Base-by-base conservation (phyloP, 2,797 vertebrate genomes). In the Numenius phaeopus region DNA sequence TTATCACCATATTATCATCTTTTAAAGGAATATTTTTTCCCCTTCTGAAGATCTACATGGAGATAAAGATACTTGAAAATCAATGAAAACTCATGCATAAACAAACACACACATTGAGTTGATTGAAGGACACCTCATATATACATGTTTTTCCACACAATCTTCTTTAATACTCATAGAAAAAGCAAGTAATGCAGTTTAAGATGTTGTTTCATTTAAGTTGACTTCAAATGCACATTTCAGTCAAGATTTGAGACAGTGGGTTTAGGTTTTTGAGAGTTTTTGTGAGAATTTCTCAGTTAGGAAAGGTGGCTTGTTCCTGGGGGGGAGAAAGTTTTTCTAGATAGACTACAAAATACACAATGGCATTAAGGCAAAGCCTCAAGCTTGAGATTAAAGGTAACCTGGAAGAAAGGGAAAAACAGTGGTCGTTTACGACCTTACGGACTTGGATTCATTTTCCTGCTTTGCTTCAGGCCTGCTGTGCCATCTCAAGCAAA, bases 401-500 rank as follows among this genome's bases (percentile, higher is more conserved):
- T 78, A 78, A 83, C 34, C 22, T 85, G 67, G 7, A 83, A 90
- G 55, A 71, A 72, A 75, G 23, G 20, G n/a, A 73, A 67, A 73
- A 93, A 9, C 20, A 50, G 20, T 42, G 87, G 37, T 55, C 10
- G 4, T 67, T 96, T 87, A 34, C 1, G 5, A 5, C 66, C 75
- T 88, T 82, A 26, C 0, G 2, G 50, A 24, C 37, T 82, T 92
- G 77, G 77, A 57, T 85, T 92, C 0, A 6, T 88, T 95, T 82
- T 90, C 34, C 55, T 94, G 62, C 83, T 93, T 94, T 96, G 34
- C 69, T 83, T 78, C 37, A 73, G 57, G 40, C 85, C 86, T 95
- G 77, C 91, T 95, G 83, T 89, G 90, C 93, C 91, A 85, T 89
- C 92, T 96, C 94, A 89, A 94, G 89, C 95, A 96, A 94, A 96